Base-by-base conservation (phyloP, 37 sponge, comb jelly and placozoan genomes). In the Hormiphora californensis region DNA sequence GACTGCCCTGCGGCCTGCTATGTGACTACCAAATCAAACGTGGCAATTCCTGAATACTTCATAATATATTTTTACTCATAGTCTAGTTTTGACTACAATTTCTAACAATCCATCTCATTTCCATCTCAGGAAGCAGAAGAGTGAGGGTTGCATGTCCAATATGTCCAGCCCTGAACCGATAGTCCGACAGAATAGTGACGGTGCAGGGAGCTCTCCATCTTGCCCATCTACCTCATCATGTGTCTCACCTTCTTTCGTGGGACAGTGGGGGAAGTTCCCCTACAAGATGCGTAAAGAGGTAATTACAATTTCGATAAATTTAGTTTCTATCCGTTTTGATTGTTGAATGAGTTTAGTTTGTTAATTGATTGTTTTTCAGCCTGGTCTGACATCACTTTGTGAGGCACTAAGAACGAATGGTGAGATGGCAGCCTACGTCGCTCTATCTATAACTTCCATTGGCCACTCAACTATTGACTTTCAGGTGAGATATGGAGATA, bases 231-330 rank as follows among this genome's bases (percentile, higher is more conserved):
- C n/a, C n/a, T n/a, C n/a, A n/a, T n/a, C n/a, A n/a, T n/a, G n/a
- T n/a, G n/a, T n/a, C n/a, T n/a, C n/a, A n/a, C n/a, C n/a, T n/a
- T n/a, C 0, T 43, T 73, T 36, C 25, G 41, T 73, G 43, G 81
- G 81, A 73, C 40, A 41, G 28, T 73, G 81, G 81, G 81, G 81
- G 28, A 73, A 36, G 81, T 73, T 73, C 81, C 81, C 81, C 7
- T 73, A 32, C 81, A 73, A 73, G 35, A 73, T 73, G 81, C 40
- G 81, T 22, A 39, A 73, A 19, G 81, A 73, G 81, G 81, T 73
- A 30, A 49, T 49, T 17, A 49, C 53, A 49, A 15, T 9, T 59
- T 59, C 62, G 5, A n/a, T 17, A 59, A 17, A 23, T n/a, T 59
- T 59, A 21, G 5, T 59, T 22, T 17, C 5, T 59, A 7, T 59